Conservation (phyloP, 1,140 invertebrate species). For the Mesaphorura yosii region DNA sequence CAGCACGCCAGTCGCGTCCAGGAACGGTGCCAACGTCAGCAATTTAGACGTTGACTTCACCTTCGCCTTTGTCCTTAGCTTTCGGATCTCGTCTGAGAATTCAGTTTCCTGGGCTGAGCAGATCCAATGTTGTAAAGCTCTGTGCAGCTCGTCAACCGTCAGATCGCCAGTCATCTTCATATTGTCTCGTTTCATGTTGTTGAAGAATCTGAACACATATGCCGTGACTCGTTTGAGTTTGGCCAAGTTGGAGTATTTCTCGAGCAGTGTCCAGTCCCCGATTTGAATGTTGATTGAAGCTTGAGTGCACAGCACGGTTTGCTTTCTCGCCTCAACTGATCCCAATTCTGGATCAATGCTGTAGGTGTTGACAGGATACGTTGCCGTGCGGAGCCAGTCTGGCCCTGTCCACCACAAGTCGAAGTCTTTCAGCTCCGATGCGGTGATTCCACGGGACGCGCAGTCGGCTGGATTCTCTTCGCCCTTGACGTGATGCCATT, state of each 20-base stretch:
- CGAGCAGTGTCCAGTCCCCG: too few species aligned
- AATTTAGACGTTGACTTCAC: conserved; percentile 23
- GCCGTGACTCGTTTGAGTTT: background rate
- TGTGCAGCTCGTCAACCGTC: background rate
- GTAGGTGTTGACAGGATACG: too few species aligned
- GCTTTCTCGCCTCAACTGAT: too few species aligned
- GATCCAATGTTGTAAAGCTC: background rate
- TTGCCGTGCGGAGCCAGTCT: background rate
- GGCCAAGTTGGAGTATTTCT: background rate
- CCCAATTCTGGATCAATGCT: background rate
- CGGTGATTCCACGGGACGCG: conserved; percentile 1
- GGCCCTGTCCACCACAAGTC: conserved; percentile 2
- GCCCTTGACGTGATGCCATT: conserved; percentile 1
- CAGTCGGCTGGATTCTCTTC: conserved; percentile 5
- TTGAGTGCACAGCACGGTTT: too few species aligned
- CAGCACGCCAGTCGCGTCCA: conserved; percentile 35
- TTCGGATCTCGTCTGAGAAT: background rate
- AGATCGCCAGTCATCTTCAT: background rate
- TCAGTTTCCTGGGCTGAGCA: background rate
- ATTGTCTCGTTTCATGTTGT: background rate
- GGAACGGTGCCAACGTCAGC: conserved; percentile 34
- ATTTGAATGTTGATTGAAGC: too few species aligned
- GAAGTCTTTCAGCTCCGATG: conserved; percentile 5
- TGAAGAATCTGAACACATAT: background rate
- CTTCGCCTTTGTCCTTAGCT: background rate